Conservation (phyloP, 2,797 vertebrate genomes). For the Alcedo atthis region DNA sequence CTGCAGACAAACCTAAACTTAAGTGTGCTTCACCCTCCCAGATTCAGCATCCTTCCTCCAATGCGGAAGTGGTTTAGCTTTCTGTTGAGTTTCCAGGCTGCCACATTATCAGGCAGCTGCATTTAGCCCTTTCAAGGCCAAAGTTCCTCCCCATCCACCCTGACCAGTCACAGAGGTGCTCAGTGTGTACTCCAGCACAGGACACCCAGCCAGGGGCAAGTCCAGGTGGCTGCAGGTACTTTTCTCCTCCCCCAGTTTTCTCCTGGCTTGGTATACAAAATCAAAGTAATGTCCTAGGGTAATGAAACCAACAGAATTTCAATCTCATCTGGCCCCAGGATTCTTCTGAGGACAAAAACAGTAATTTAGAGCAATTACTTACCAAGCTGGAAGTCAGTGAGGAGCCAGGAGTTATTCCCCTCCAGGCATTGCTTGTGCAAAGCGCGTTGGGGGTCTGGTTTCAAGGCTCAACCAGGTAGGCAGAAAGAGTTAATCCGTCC, state of each 20-base stretch:
- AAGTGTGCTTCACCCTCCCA: neutral
- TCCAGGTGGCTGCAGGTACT: neutral
- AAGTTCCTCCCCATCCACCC: neutral
- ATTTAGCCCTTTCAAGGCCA: neutral
- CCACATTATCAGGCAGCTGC: neutral
- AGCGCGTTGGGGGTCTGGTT: neutral
- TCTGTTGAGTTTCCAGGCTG: neutral
- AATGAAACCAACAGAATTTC: neutral
- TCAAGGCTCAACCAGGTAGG: neutral
- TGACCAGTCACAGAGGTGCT: accelerated
- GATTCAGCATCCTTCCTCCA: neutral
- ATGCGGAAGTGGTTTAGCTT: neutral
- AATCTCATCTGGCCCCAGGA: neutral
- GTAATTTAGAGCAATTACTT: neutral
- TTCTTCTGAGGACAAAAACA: neutral
- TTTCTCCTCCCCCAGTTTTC: neutral
- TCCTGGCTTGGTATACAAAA: neutral
- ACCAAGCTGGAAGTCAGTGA: neutral
- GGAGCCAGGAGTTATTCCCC: neutral
- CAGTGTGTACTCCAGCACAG: neutral
- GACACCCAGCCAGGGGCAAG: neutral
- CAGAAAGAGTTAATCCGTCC: neutral
- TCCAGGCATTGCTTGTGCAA: neutral
- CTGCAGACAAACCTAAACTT: neutral
- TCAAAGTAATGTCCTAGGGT: neutral